Evolutionary conservation across 2,888 invertebrate species (phyloP), one percentile per base, ranked within the genome.

Genomic region (Autographa pulchrina): DNA sequence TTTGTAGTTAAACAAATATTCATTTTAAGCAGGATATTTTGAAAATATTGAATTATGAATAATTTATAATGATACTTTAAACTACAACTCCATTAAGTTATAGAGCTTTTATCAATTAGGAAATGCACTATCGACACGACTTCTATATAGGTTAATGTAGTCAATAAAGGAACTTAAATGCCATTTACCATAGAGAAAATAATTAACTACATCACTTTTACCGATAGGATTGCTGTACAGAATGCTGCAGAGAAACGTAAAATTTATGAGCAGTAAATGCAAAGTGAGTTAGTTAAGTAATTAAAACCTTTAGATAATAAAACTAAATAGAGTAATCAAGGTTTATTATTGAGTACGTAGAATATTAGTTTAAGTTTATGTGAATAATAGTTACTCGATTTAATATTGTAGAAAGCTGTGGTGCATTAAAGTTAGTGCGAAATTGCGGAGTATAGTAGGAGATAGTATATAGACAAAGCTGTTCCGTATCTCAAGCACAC

Each of bases 281-380:
- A 66, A 77, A 81, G 52, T 65, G 58, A 60, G 65, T 78, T 71
- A 75, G 67, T 66, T 61, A 25, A 32, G 75, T 58, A 70, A 69
- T 82, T 75, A 81, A 82, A 81, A 71, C 62, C 52, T 61, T 72
- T 70, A 56, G 11, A 69, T 62, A 72, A 72, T 75, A 72, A 70
- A 75, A 75, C 62, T 70, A 62, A 72, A 72, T 73, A 66, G 70
- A 62, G 72, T 41, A 25, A 65, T 81, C 66, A 83, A 73, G 65
- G 52, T 72, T 81, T 74, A 81, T 78, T 61, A 62, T 52, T 38
- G 38, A 38, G 38, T 11, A 8, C 35, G 35, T 0, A 38, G 38
- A 38, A 2, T 38, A 38, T 38, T 38, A 38, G 0, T 38, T 38
- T 9, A 11, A 38, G 11, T 2, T 38, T 11, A 38, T 38, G 11